Conservation (phyloP, 2,888 invertebrate genomes). For the Dicranocentrus wangi region DNA sequence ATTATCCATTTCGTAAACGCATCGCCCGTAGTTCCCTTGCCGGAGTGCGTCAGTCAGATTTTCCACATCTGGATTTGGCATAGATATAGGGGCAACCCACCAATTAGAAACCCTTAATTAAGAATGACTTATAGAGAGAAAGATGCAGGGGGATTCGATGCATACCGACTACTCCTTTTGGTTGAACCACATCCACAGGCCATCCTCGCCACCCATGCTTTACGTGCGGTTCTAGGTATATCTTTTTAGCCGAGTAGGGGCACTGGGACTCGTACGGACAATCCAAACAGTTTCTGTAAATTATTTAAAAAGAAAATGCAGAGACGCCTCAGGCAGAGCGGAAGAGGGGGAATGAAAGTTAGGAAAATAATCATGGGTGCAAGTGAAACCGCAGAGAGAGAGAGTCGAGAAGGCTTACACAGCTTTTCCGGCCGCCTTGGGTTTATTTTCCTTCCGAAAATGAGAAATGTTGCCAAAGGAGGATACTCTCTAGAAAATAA, state of each 20-base stretch:
- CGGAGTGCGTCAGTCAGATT: conserved; percentile 70
- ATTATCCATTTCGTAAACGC: conserved; percentile 76
- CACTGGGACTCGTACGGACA: conserved; percentile 75
- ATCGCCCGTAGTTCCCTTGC: conserved; percentile 75
- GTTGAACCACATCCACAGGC: conserved; percentile 73
- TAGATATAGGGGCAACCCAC: background rate
- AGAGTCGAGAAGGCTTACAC: no score
- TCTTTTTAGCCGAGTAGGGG: conserved; percentile 76
- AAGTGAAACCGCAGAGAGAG: no score
- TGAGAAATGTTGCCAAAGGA: conserved; percentile 71
- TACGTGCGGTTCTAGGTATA: conserved; percentile 74
- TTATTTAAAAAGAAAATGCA: background rate
- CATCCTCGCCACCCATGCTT: conserved; percentile 71
- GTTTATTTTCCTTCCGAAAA: conserved; percentile 75
- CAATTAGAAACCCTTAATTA: background rate
- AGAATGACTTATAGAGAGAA: background rate
- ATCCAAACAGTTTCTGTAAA: conserved; percentile 74
- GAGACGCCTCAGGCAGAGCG: background rate
- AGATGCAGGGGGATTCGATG: background rate
- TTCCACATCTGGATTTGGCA: conserved; percentile 71
- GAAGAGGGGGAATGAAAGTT: background rate
- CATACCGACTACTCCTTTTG: conserved; percentile 69
- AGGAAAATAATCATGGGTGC: background rate
- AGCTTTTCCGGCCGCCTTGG: conserved; percentile 74
- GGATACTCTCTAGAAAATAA: conserved; percentile 68